Conservation (phyloP, 2,888 invertebrate genomes). For the Dermolepida albohirtum region DNA sequence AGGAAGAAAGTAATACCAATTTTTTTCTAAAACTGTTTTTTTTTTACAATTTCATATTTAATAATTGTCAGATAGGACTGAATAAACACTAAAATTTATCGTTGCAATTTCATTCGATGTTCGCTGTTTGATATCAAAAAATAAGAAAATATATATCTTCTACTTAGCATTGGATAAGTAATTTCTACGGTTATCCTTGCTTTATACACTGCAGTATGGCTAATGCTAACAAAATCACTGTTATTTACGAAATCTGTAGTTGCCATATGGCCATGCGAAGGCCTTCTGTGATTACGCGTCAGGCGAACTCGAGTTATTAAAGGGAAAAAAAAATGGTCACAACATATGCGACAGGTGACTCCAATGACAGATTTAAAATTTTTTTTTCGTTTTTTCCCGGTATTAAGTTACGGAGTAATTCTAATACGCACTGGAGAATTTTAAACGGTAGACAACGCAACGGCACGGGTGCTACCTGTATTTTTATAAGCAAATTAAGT, state of each 20-base stretch:
- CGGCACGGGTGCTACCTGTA: slow-evolving; percentile 9
- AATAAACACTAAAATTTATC: no score
- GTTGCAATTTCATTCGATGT: no score
- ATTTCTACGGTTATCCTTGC: no score
- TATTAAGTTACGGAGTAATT: background rate
- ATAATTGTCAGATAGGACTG: no score
- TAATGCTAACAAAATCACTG: background rate
- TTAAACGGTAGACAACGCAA: background rate
- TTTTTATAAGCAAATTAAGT: slow-evolving; percentile 13
- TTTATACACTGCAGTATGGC: no score
- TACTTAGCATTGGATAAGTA: no score
- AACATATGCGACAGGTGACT: slow-evolving; percentile 10
- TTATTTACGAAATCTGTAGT: slow-evolving; percentile 7
- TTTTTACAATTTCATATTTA: no score
- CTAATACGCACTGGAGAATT: background rate
- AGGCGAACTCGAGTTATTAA: no score
- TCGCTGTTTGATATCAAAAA: no score
- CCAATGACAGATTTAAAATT: slow-evolving; percentile 4
- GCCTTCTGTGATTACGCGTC: background rate
- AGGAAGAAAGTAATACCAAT: no score
- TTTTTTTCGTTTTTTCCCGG: background rate
- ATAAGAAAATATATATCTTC: no score
- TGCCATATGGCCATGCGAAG: slow-evolving; percentile 6
- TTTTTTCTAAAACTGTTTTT: no score
- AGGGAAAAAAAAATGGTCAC: background rate